Conservation (phyloP, 2,797 vertebrate genomes). For the Cygnus olor region DNA sequence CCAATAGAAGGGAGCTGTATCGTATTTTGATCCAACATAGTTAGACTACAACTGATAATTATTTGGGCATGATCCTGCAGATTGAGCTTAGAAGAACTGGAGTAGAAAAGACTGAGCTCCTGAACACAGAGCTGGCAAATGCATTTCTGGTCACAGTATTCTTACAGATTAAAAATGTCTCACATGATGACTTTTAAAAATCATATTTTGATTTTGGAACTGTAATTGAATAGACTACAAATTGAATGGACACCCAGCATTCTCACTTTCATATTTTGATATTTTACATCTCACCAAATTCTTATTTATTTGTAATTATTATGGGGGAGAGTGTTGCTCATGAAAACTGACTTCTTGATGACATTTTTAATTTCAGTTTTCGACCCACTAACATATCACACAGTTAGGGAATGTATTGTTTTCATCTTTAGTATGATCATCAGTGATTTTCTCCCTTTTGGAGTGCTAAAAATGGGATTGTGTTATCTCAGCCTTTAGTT, state of each 20-base stretch:
- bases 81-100: not conserved
- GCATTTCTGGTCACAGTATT: not conserved
- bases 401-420: constrained; percentile 4
- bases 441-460: constrained; percentile 19
- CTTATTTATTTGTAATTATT: not conserved
- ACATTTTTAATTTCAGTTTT: not conserved
- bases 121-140: not conserved
- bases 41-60: not conserved
- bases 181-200: not conserved
- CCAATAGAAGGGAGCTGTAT: not conserved
- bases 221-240: not conserved
- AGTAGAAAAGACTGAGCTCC: not conserved
- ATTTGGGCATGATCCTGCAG: not conserved
- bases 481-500: constrained; percentile 59
- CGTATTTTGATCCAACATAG: not conserved
- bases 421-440: constrained; percentile 19
- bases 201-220: not conserved
- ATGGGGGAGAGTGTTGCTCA: fast-evolving
- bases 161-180: not conserved
- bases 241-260: not conserved
- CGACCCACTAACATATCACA: not conserved
- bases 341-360: not conserved
- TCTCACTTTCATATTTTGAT: not conserved
- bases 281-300: not conserved
- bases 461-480: constrained; percentile 55